Base-by-base conservation (phyloP, 2,888 invertebrate genomes). In the Diarsia brunnea region DNA sequence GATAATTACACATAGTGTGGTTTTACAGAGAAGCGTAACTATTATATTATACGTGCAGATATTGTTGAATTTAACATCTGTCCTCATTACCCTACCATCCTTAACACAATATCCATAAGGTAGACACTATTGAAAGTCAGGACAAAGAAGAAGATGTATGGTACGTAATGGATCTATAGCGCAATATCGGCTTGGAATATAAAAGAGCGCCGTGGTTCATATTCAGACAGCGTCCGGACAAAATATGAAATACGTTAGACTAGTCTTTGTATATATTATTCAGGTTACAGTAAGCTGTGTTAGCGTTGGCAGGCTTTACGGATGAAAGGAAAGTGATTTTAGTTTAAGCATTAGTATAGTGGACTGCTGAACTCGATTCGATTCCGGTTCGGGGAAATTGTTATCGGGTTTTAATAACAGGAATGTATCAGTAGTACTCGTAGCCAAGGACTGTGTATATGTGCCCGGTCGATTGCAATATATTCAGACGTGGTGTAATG, bases 151-250 rank as follows among this genome's bases (percentile, higher is more conserved):
- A 81, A 81, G 76, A 84, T 78, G 78, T 82, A 84, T 75, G 70
- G 78, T 77, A 84, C 78, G 80, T 86, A 87, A 88, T 86, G 83
- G 86, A 88, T 90, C 90, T 87, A 88, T 87, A 87, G 67, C 66
- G 73, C 72, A 79, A 84, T 83, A 84, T 83, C 69, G 72, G 76
- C 53, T 68, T 49, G 51, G 88, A 88, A 90, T 89, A 88, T 86
- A 90, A 88, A 90, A 70, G 67, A 87, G 79, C 71, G 68, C 58
- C 53, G 73, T 63, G 74, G 69, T 80, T 69, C 51, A 60, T 85
- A 86, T 86, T 87, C 87, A 69, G 27, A 67, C 27, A 53, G 63
- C 78, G 81, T 78, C 49, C 58, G 61, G 66, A 73, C 72, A 67
- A 87, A 85, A 83, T 85, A 85, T 85, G 81, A 86, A 81, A 83